phyloP scores from a whole-genome alignment of 2,113 vertebrate genomes.

The Myxocyprinus asiaticus region DNA sequence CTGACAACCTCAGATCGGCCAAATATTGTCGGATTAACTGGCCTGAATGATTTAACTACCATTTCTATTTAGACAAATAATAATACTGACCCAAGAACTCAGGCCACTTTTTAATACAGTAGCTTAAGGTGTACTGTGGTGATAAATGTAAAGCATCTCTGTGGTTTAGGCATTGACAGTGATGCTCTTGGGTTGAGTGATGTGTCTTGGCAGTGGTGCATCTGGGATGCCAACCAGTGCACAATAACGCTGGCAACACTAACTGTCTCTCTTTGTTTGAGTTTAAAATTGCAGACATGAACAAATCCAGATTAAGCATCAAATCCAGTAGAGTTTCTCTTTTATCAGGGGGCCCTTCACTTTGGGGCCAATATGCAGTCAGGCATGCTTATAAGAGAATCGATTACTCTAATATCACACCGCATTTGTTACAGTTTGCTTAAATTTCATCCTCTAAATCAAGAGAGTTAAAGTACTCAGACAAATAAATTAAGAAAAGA shows the following conservation, averaged over 20 bases:
- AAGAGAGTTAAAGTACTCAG: neutral
- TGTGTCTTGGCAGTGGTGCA: conserved; percentile 30
- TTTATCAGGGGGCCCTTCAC: neutral
- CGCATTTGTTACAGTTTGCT: neutral
- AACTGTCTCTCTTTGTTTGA: conserved; percentile 18
- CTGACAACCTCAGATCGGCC: no score
- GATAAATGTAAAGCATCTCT: neutral
- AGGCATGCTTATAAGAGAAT: conserved; percentile 6
- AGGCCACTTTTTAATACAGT: neutral
- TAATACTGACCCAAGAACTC: neutral
- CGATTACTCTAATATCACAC: conserved; percentile 9
- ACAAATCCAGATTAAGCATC: conserved; percentile 37
- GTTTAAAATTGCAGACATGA: neutral
- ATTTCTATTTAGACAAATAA: no score
- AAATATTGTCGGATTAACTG: no score
- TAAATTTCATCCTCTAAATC: conserved; percentile 19
- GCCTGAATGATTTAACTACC: no score
- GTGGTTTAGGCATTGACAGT: conserved; percentile 18
- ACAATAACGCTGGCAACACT: conserved; percentile 22
- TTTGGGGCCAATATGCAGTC: neutral
- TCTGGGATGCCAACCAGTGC: conserved; percentile 29
- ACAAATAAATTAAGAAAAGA: neutral
- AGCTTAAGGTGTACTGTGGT: no score
- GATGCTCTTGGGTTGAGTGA: conserved; percentile 38
- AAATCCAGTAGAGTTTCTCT: conserved; percentile 12